Evolutionary conservation across 2,113 vertebrate species (phyloP).

Genomic region (Pterophyllum scalare): DNA sequence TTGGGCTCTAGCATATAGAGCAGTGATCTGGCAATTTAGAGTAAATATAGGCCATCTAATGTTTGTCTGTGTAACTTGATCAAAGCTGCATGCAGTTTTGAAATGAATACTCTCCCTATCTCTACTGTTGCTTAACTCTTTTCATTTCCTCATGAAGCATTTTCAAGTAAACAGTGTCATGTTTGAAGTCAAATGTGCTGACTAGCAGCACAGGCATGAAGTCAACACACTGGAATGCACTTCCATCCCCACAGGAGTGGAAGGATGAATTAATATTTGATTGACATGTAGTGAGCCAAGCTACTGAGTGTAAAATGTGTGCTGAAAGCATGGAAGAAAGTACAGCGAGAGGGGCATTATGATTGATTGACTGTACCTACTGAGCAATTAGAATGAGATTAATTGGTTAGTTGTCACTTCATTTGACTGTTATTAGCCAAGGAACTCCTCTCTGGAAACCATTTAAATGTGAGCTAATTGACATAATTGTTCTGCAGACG

Average conservation of each 20-base stretch:
- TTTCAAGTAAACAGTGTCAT: conserved; percentile 13
- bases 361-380: conserved; percentile 62
- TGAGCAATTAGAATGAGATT: conserved; percentile 72
- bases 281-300: conserved; percentile 60
- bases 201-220: conserved; percentile 45
- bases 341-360: conserved; percentile 12
- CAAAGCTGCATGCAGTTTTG: conserved; percentile 10
- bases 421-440: conserved; percentile 68
- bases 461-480: conserved; percentile 73
- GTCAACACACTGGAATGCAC: conserved; percentile 58
- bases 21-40: conserved; percentile 20
- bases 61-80: conserved; percentile 31
- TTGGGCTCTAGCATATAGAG: conserved; percentile 22
- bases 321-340: conserved; percentile 20
- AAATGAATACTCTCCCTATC: neutral
- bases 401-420: conserved; percentile 71
- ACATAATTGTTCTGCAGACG: conserved; percentile 65
- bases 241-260: conserved; percentile 25
- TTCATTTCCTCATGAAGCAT: neutral
- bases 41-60: conserved; percentile 1
- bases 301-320: conserved; percentile 29
- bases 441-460: conserved; percentile 59
- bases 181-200: conserved; percentile 56
- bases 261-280: conserved; percentile 49
- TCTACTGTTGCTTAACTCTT: neutral